These are phyloP conservation scores for Microtus pennsylvanicus DNA, from an alignment of 2,113 vertebrate species.

Conservation along the genomic window DNA sequence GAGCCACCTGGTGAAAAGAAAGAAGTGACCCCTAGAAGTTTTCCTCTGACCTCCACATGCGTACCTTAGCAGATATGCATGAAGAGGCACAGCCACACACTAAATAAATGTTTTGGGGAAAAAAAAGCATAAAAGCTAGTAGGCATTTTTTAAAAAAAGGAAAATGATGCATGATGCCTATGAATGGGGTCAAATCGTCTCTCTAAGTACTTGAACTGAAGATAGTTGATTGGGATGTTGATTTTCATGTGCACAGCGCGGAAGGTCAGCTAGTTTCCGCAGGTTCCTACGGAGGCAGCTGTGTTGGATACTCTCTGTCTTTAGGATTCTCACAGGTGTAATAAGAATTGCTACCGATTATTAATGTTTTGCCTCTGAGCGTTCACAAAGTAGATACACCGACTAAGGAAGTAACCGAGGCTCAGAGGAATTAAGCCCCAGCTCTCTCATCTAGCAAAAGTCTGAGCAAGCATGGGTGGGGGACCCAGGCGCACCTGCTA, in stretches of 20 bases:
- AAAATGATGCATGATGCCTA: not conserved
- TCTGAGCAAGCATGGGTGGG: not conserved
- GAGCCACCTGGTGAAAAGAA: not conserved
- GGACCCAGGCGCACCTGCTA: not conserved
- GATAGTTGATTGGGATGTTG: not conserved
- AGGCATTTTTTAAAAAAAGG: no score
- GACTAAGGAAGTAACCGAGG: not conserved
- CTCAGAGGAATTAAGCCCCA: constrained; percentile 33
- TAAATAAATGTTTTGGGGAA: not conserved
- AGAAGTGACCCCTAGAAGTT: not conserved
- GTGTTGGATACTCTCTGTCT: not conserved
- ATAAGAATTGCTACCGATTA: not conserved
- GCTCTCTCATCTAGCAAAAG: constrained; percentile 23
- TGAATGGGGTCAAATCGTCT: not conserved
- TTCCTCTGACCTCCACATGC: not conserved
- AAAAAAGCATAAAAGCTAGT: not conserved
- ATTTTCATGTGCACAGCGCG: not conserved
- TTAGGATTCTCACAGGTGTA: not conserved
- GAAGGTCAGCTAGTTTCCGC: not conserved
- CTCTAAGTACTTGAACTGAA: not conserved
- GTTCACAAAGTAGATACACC: not conserved
- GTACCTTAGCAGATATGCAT: not conserved
- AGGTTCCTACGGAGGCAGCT: not conserved
- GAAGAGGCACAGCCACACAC: not conserved
- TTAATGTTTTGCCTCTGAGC: not conserved